Conservation (phyloP, 2,113 vertebrate species). For the Cranoglanis bouderius region DNA sequence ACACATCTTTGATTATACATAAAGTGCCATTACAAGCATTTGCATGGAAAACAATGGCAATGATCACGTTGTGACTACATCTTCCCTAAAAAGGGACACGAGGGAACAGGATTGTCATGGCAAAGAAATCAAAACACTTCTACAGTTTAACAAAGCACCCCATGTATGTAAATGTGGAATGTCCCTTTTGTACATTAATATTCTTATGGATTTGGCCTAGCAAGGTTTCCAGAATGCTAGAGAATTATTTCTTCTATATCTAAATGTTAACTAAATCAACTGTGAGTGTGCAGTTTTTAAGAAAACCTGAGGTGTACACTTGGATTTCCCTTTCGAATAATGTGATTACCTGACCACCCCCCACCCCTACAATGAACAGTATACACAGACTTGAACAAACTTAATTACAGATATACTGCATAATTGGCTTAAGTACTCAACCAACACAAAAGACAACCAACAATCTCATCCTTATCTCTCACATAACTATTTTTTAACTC, state of each 20-base stretch:
- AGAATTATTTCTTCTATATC: background rate
- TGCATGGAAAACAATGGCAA: constrained; percentile 67
- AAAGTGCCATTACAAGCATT: constrained; percentile 73
- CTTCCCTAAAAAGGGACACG: constrained; percentile 52
- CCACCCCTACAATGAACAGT: constrained; percentile 64
- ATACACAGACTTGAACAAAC: constrained; percentile 9
- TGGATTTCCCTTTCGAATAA: constrained; percentile 49
- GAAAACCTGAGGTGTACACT: constrained; percentile 51
- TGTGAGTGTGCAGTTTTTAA: constrained; percentile 23
- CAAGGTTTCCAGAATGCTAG: constrained; percentile 13
- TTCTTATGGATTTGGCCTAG: constrained; percentile 2
- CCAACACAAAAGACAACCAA: constrained; percentile 12
- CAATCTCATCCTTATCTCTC: background rate
- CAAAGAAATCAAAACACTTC: constrained; percentile 55
- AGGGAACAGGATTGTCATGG: constrained; percentile 68
- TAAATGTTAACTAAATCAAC: constrained; percentile 16
- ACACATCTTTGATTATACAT: constrained; percentile 61
- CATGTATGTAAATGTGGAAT: constrained; percentile 54
- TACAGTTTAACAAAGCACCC: constrained; percentile 56
- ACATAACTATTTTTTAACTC: constrained; percentile 10
- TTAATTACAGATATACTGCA: constrained; percentile 24
- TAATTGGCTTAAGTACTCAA: constrained; percentile 24
- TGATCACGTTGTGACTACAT: constrained; percentile 58
- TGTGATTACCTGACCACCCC: constrained; percentile 31
- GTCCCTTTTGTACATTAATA: constrained; percentile 29